phyloP scores from a whole-genome alignment of 2,113 vertebrate genomes.

The pig (Sus scrofa) region T2T-Sscrofa CM000826.6:101038001-101038500 shows the following conservation, averaged over 20 bases:
- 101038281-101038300: constrained; percentile 96
- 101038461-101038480: constrained; percentile 95
- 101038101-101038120: constrained; percentile 93
- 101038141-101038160: constrained; percentile 95
- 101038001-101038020: constrained; percentile 96
- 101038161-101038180: constrained; percentile 90
- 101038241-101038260: neutral
- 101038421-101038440: constrained; percentile 98
- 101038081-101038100: constrained; percentile 96
- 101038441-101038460: constrained; percentile 99
- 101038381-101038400: constrained; percentile 94
- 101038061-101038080: constrained; percentile 96
- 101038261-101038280: constrained; percentile 94
- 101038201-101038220: constrained; percentile 23
- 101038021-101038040: constrained; percentile 92
- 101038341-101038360: constrained; percentile 93
- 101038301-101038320: constrained; percentile 97
- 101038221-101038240: constrained; percentile 15
- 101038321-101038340: constrained; percentile 94
- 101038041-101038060: constrained; percentile 93
- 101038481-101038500: constrained; percentile 91
- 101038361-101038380: constrained; percentile 91
- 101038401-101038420: constrained; percentile 94
- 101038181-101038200: constrained; percentile 75
- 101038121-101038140: constrained; percentile 96